Evolutionary conservation across 2,797 vertebrate species (phyloP).

Genomic region (Poecilia gillii): DNA sequence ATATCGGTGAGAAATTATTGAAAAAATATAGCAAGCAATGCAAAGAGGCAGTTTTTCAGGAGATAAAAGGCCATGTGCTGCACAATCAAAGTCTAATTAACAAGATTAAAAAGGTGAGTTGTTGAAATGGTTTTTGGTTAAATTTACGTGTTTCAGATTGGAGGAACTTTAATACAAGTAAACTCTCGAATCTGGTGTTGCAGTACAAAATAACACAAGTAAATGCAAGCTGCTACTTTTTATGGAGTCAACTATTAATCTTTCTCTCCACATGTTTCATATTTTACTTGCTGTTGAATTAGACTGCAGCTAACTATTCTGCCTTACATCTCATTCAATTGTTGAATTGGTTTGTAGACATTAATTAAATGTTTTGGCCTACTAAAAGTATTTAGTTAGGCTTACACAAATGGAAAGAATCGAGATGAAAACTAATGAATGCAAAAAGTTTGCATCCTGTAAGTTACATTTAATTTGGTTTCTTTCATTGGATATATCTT

Average conservation of each 20-base stretch:
- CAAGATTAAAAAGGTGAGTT: constrained; percentile 28
- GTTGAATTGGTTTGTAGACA: background rate
- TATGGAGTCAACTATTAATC: background rate
- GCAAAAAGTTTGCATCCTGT: background rate
- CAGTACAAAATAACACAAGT: background rate
- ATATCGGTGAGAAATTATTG: constrained; percentile 80
- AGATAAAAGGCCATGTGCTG: constrained; percentile 61
- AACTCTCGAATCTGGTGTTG: background rate
- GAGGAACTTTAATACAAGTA: background rate
- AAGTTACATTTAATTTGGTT: background rate
- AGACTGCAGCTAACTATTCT: background rate
- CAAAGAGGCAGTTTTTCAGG: constrained; percentile 69
- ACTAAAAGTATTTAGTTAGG: background rate
- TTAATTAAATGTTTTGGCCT: background rate
- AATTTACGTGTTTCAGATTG: constrained; percentile 12
- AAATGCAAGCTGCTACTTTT: background rate
- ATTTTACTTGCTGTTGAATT: background rate
- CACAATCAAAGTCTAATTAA: constrained; percentile 60
- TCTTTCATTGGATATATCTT: background rate
- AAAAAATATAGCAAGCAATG: constrained; percentile 57
- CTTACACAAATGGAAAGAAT: background rate
- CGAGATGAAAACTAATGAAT: background rate
- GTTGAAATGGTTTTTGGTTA: constrained; percentile 16
- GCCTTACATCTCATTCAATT: background rate
- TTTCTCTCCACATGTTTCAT: background rate